Conservation (phyloP, 2,888 invertebrate species). For the Rhopalosiphum nymphaeae region DNA sequence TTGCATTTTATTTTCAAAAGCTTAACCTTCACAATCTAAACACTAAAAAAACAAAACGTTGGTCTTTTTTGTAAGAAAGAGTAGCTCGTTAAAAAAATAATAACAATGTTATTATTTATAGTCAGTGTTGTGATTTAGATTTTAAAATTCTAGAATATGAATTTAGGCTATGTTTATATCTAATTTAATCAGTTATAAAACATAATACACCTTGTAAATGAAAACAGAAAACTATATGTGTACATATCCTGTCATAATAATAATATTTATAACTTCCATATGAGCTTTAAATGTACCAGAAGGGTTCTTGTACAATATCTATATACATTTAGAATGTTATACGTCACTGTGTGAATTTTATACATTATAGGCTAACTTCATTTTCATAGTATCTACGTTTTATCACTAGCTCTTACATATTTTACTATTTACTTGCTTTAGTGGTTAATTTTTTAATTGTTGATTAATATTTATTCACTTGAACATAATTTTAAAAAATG, state of each 20-base stretch:
- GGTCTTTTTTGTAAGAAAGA: neutral
- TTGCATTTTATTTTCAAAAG: neutral
- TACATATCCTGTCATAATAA: constrained; percentile 21
- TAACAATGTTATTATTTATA: constrained; percentile 26
- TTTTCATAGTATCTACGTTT: neutral
- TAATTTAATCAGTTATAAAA: constrained; percentile 51
- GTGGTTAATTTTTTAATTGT: neutral
- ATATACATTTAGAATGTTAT: neutral
- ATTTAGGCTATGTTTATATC: constrained; percentile 10
- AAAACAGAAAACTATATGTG: neutral
- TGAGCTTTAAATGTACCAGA: constrained; percentile 13
- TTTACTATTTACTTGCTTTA: neutral
- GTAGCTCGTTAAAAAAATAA: neutral
- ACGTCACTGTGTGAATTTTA: neutral
- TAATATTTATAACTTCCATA: constrained; percentile 15
- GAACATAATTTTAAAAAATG: neutral
- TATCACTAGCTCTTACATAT: neutral
- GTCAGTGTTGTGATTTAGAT: neutral
- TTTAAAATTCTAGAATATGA: neutral
- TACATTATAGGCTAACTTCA: neutral
- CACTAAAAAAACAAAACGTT: neutral
- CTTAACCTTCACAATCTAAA: neutral
- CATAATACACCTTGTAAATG: constrained; percentile 6
- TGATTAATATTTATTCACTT: neutral
- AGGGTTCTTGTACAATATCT: neutral